Evolutionary conservation across 1,140 invertebrate genomes (phyloP), one percentile per base, ranked within the genome.

Genomic region (Mycetomoellerius zeteki): DNA sequence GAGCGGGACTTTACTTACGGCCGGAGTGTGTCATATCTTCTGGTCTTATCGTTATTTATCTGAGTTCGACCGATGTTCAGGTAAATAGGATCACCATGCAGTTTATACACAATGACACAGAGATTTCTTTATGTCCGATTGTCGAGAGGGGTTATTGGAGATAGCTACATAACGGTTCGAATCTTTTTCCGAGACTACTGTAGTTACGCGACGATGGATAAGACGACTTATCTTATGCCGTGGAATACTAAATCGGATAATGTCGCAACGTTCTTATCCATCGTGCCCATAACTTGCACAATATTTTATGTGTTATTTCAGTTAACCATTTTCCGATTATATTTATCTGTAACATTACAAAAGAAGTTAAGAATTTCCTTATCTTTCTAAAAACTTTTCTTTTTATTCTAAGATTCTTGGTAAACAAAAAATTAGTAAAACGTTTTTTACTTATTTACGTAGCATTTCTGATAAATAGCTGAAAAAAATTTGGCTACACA

Each of bases 1-100:
- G 67, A 58, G 21, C 30, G 78, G 2, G 37, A 82, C 77, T 81
- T 86, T 86, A 27, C 30, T 77, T 52, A 54, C 5, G 21, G n/a
- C 8, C 56, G 24, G 37, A 43, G 27, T 27, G 30, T 56, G 37
- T 69, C 24, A 24, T 73, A 75, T 43, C 69, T 75, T 84, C 12
- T 71, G 47, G 33, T 14, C 69, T 84, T 84, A 84, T 84, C 80
- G 54, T 84, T 84, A 62, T 84, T 84, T 84, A 84, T 84, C 69
- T 33, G 24, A 33, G 30, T 72, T 56, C 33, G 14, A 24, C 52
- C 52, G 43, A 84, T 84, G 19, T 10, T 27, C 37, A 75, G 43
- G 33, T 73, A 84, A 84, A 84, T 50, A 60, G 69, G 27, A 43
- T 24, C 52, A 82, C 52, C 69, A n/a, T 62, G 27, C 27, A 50